These are phyloP conservation scores for Ganaspis sp. DNA, from an alignment of 1,140 invertebrate genomes.

Conservation along the genomic window DNA sequence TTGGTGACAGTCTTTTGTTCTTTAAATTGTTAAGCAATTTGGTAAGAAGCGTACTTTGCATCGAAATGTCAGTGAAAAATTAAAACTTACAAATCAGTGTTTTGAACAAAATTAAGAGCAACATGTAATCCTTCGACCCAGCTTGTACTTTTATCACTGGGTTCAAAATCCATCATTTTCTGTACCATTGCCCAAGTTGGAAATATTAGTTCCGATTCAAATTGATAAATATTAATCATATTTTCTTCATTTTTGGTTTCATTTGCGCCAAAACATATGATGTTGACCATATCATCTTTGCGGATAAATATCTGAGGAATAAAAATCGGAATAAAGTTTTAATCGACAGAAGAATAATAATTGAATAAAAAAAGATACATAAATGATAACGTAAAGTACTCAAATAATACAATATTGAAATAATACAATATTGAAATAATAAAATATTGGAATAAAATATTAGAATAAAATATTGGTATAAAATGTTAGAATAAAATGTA, in stretches of 20 bases:
- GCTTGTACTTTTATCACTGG: not conserved
- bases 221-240: not conserved
- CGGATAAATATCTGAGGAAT: not conserved
- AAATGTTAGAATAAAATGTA: no score
- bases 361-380: no score
- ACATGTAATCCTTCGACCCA: conserved; percentile 21
- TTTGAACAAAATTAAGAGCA: not conserved
- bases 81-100: no score
- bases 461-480: no score
- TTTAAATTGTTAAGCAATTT: no score
- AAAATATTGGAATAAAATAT: no score
- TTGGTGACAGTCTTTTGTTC: no score
- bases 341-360: not conserved
- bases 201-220: not conserved
- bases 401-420: no score
- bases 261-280: conserved; percentile 13
- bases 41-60: no score
- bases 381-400: no score
- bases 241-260: not conserved
- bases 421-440: no score
- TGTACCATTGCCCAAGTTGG: not conserved
- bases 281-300: not conserved
- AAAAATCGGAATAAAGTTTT: not conserved
- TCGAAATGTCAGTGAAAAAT: no score
- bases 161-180: not conserved